A percentile compares a stretch with the other conserved stretches of the same genome.
These are phyloP conservation scores for Syrista parreyssii DNA, from an alignment of 2,888 invertebrate species.

Conservation along the genomic window DNA sequence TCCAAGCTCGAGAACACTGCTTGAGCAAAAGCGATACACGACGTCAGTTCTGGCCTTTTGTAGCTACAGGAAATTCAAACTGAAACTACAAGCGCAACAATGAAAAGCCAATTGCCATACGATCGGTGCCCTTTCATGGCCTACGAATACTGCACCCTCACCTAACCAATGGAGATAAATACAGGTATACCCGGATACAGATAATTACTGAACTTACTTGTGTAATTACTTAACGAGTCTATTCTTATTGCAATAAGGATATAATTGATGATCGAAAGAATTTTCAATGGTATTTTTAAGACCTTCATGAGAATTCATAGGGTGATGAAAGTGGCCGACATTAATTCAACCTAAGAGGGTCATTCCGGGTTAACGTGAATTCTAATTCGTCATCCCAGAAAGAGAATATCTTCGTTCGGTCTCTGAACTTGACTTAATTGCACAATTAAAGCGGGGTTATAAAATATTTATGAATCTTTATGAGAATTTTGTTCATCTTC, in stretches of 20 bases:
- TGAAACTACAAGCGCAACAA: background rate
- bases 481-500: conserved; percentile 43
- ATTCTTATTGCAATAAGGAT: background rate
- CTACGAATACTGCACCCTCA: background rate
- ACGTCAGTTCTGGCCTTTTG: background rate
- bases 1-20: conserved; percentile 17
- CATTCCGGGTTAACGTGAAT: background rate
- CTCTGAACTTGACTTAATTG: conserved; percentile 33
- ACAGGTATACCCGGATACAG: background rate
- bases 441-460: conserved; percentile 43
- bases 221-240: background rate
- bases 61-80: background rate
- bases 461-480: conserved; percentile 49
- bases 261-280: background rate
- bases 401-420: background rate
- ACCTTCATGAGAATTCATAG: background rate
- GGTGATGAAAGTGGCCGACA: background rate
- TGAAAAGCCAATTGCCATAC: background rate
- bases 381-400: background rate
- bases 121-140: background rate
- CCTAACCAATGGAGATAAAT: background rate
- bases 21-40: conserved; percentile 1
- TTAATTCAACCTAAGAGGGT: background rate
- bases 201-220: background rate
- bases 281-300: background rate